Evolutionary conservation across 2,797 vertebrate species (phyloP).

Genomic region (Chaenodraco wilsoni): DNA sequence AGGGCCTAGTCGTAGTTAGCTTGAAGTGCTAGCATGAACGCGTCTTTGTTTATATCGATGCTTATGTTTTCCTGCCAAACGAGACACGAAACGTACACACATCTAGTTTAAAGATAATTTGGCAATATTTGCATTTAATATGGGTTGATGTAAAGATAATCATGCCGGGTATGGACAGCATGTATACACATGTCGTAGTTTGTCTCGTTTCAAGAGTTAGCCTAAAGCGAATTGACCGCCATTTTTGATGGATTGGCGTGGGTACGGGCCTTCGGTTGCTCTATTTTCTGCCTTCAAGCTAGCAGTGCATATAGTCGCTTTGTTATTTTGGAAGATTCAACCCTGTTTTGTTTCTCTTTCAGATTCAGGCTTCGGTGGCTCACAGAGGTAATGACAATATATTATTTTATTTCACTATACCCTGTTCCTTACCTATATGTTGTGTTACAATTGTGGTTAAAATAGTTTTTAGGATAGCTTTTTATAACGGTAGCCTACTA

Average conservation of each 20-base stretch:
- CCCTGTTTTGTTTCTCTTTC: slow-evolving; percentile 6
- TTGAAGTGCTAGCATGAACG: not conserved
- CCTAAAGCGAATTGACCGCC: slow-evolving; percentile 64
- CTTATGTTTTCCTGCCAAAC: not conserved
- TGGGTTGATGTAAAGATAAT: rapidly evolving
- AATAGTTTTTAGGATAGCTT: no score
- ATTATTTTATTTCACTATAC: no score
- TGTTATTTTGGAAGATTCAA: no score
- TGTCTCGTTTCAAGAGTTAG: slow-evolving; percentile 41
- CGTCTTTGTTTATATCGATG: slow-evolving; percentile 68
- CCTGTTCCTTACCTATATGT: no score
- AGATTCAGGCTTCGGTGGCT: slow-evolving; percentile 87
- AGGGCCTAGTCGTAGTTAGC: not conserved
- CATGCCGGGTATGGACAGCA: rapidly evolving
- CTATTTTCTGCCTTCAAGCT: no score
- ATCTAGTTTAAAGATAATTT: rapidly evolving
- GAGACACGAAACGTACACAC: rapidly evolving
- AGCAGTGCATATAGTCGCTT: not conserved
- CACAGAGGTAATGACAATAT: slow-evolving; percentile 73
- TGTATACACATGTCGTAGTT: rapidly evolving
- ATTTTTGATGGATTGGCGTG: slow-evolving; percentile 72
- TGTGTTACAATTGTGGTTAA: no score
- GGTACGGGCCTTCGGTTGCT: slow-evolving; percentile 37
- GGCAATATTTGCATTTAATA: rapidly evolving
- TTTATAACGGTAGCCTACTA: no score